A percentile compares a stretch with the other conserved stretches of the same genome.
Evolutionary conservation across 2,113 vertebrate genomes (phyloP).

Genomic region (Gallinago media): DNA sequence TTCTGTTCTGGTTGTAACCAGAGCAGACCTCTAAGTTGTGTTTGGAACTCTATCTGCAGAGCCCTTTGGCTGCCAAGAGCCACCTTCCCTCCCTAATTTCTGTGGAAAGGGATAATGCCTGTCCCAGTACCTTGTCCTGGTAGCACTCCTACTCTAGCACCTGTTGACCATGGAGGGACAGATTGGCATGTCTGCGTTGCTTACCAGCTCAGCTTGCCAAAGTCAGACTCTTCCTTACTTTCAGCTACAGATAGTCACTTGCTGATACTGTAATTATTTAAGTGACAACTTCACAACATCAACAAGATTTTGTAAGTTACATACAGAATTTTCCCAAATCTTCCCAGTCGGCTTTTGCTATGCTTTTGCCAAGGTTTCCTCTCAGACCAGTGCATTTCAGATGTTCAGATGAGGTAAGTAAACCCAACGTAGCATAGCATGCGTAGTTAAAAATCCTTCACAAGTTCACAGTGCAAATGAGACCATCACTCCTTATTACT

Average conservation of each 20-base stretch:
- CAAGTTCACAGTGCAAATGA: not conserved
- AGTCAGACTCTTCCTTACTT: not conserved
- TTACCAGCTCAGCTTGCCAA: not conserved
- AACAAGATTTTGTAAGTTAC: not conserved
- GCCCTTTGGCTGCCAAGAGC: not conserved
- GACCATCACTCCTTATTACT: not conserved
- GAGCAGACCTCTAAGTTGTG: not conserved
- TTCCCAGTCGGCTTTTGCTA: not conserved
- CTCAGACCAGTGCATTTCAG: not conserved
- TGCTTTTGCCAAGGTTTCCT: rapidly evolving
- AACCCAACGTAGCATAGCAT: not conserved
- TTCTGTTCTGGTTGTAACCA: not conserved
- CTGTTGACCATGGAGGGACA: rapidly evolving
- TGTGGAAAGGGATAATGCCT: not conserved
- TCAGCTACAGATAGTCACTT: not conserved
- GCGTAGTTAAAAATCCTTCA: not conserved
- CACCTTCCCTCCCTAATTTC: not conserved
- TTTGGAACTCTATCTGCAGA: not conserved
- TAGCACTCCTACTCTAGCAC: rapidly evolving
- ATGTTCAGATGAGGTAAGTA: not conserved
- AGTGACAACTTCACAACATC: not conserved
- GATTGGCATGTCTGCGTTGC: rapidly evolving
- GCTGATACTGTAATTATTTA: not conserved
- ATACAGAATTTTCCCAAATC: not conserved
- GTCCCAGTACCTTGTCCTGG: not conserved